Percentiles rank a stretch among this genome's conserved stretches.
Evolutionary conservation across 2,888 invertebrate genomes (phyloP).

Genomic region (Carabus problematicus): DNA sequence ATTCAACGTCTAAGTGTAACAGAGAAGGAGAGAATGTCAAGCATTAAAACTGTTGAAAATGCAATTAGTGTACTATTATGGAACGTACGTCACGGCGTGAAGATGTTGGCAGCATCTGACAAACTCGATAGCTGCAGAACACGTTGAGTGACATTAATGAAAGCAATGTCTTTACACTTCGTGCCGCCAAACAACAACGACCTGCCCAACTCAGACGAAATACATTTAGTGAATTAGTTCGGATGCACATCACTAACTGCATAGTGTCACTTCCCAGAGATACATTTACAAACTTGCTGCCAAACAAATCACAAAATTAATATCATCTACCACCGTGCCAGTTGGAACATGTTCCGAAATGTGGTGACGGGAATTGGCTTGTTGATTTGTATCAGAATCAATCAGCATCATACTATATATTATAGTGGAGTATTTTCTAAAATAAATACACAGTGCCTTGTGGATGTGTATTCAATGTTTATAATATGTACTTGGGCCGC

Average conservation of each 20-base stretch:
- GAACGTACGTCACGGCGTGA: conserved; percentile 23
- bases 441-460: no score
- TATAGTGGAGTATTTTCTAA: no score
- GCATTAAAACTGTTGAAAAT: conserved; percentile 8
- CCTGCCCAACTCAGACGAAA: conserved; percentile 1
- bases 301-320: no score
- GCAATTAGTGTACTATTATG: conserved; percentile 36
- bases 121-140: conserved; percentile 28
- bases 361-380: no score
- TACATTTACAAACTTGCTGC: no score
- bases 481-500: no score
- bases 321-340: no score
- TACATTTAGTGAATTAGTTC: conserved; percentile 10
- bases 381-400: no score
- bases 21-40: conserved; percentile 3
- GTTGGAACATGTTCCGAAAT: no score
- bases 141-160: conserved; percentile 38
- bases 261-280: neutral
- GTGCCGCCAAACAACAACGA: conserved; percentile 12
- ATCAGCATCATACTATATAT: no score
- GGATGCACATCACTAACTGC: neutral
- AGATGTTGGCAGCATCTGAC: conserved; percentile 23
- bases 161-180: conserved; percentile 33
- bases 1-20: neutral
- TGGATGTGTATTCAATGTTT: no score